Conservation (phyloP, 2,888 invertebrate genomes). For the Macrophya annulata region DNA sequence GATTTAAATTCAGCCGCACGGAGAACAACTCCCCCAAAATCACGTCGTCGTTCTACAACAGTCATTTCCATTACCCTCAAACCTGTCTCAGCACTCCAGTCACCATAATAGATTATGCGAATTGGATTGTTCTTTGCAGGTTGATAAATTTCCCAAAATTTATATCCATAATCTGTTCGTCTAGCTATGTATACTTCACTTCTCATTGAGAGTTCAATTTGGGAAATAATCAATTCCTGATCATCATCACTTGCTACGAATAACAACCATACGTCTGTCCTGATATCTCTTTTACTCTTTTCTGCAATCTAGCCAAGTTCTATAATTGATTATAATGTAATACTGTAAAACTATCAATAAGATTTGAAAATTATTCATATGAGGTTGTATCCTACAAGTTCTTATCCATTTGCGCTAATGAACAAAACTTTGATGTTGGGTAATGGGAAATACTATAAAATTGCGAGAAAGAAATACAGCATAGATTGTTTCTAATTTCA, state of each 20-base stretch:
- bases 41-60: neutral
- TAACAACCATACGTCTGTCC: slow-evolving; percentile 27
- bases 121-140: neutral
- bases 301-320: slow-evolving; percentile 21
- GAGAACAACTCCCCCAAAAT: slow-evolving; percentile 42
- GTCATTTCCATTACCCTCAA: neutral
- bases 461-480: neutral
- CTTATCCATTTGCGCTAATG: neutral
- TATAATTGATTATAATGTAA: neutral
- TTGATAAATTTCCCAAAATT: slow-evolving; percentile 48
- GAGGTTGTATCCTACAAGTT: neutral
- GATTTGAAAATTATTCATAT: neutral
- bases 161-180: slow-evolving; percentile 5
- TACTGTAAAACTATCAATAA: neutral
- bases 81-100: slow-evolving; percentile 5
- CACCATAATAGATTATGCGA: slow-evolving; percentile 30
- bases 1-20: neutral
- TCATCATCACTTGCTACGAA: slow-evolving; percentile 23
- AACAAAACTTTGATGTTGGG: neutral
- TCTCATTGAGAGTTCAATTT: slow-evolving; percentile 35
- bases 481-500: neutral
- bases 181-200: slow-evolving; percentile 42
- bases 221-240: slow-evolving; percentile 29
- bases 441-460: neutral
- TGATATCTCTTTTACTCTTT: slow-evolving; percentile 8